Evolutionary conservation across 2,888 invertebrate genomes (phyloP).

Genomic region (Ectemnius continuus): DNA sequence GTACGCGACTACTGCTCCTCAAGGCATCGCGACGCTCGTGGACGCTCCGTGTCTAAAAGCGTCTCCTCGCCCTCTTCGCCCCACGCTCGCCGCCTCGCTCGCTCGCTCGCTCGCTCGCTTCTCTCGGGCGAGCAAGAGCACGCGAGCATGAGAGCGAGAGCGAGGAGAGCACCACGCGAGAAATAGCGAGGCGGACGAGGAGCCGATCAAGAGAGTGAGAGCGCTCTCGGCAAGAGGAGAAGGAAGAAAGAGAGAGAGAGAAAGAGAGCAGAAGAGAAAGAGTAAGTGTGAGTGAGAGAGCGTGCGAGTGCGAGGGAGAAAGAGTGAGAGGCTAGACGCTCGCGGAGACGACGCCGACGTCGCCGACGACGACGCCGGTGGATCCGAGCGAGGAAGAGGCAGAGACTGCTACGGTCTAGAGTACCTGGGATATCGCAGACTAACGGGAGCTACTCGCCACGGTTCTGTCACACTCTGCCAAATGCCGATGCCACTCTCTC

Average conservation of each 20-base stretch:
- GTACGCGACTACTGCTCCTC: constrained; percentile 75
- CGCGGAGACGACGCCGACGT: constrained; percentile 15
- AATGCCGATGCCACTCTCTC: constrained; percentile 54
- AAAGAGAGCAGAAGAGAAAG: neutral
- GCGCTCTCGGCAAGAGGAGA: constrained; percentile 15
- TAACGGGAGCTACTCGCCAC: constrained; percentile 54
- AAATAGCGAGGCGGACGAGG: constrained; percentile 41
- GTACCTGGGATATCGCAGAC: constrained; percentile 57
- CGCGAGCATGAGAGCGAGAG: constrained; percentile 17
- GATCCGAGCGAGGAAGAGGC: constrained; percentile 46
- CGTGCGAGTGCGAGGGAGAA: no score
- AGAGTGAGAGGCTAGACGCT: constrained; percentile 4
- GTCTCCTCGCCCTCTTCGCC: constrained; percentile 70
- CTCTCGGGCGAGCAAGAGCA: constrained; percentile 50
- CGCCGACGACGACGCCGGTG: constrained; percentile 26
- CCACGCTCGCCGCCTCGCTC: constrained; percentile 41
- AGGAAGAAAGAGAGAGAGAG: constrained; percentile 13
- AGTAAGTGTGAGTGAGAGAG: constrained; percentile 9
- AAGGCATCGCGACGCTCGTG: constrained; percentile 74
- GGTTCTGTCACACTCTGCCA: constrained; percentile 56
- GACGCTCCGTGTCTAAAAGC: constrained; percentile 76
- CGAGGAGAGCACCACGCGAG: neutral
- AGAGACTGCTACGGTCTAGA: constrained; percentile 47
- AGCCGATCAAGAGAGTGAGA: constrained; percentile 17
- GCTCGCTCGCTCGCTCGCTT: constrained; percentile 11